Conservation (phyloP, 1,140 invertebrate species). For the Carcinoscorpius rotundicauda region DNA sequence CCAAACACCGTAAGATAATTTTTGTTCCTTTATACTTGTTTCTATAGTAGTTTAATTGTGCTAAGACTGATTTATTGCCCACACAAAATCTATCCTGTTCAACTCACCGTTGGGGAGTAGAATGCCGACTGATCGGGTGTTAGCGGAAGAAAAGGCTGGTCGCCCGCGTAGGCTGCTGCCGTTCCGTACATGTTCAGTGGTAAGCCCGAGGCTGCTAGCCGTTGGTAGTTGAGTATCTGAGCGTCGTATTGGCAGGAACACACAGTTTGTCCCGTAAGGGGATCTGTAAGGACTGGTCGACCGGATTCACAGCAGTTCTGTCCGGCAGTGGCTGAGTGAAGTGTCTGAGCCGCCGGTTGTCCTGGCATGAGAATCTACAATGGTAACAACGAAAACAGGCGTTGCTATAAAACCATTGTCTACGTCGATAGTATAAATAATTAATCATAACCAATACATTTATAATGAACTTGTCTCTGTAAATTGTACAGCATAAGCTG, state of each 20-base stretch:
- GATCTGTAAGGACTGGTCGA: slow-evolving; percentile 83
- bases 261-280: slow-evolving; percentile 86
- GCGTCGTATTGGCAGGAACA: slow-evolving; percentile 89
- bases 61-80: too few relatives aligned
- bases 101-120: slow-evolving; percentile 87
- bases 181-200: slow-evolving; percentile 58
- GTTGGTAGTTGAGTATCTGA: slow-evolving; percentile 50
- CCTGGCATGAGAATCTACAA: slow-evolving; percentile 58
- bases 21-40: too few relatives aligned
- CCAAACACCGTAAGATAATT: too few relatives aligned
- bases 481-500: too few relatives aligned
- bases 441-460: too few relatives aligned
- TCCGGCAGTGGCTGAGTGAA: slow-evolving; percentile 23
- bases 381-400: slow-evolving; percentile 5
- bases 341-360: slow-evolving; percentile 33
- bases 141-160: slow-evolving; percentile 52
- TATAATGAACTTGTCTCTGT: too few relatives aligned
- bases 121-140: slow-evolving; percentile 90
- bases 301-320: slow-evolving; percentile 85
- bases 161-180: slow-evolving; percentile 27
- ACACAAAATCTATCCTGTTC: too few relatives aligned
- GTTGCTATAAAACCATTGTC: too few relatives aligned
- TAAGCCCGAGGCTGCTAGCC: slow-evolving; percentile 49
- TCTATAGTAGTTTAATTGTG: too few relatives aligned
- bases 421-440: too few relatives aligned